These are phyloP conservation scores for Cichladusa arquata DNA, from an alignment of 2,113 vertebrate species.

Conservation along the genomic window DNA sequence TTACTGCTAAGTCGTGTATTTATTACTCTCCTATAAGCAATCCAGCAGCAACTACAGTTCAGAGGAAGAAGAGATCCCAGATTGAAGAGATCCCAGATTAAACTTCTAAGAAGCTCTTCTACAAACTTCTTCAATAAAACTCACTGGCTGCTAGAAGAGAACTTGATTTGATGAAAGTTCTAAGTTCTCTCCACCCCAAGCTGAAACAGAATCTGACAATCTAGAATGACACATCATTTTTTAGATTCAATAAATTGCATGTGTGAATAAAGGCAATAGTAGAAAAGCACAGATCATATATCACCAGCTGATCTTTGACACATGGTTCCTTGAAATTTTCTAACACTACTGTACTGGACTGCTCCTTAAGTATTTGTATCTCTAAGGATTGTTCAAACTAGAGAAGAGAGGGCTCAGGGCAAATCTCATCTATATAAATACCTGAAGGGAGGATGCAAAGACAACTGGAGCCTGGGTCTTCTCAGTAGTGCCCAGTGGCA, in stretches of 20 bases:
- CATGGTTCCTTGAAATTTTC: neutral
- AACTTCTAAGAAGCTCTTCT: neutral
- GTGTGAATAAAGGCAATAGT: neutral
- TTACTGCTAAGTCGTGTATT: neutral
- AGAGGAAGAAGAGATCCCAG: neutral
- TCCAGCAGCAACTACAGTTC: neutral
- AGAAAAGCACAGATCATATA: neutral
- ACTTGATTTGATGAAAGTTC: neutral
- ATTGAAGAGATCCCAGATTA: neutral
- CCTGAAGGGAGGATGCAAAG: neutral
- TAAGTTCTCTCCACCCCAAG: neutral
- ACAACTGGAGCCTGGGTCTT: neutral
- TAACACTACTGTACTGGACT: neutral
- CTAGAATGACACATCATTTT: neutral
- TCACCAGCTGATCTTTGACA: neutral
- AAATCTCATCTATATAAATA: neutral
- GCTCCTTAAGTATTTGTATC: neutral
- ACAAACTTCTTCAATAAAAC: neutral
- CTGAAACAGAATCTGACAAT: neutral
- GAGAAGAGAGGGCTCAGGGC: neutral
- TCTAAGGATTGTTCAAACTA: neutral
- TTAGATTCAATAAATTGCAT: neutral
- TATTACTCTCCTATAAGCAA: neutral
- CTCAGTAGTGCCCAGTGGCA: neutral
- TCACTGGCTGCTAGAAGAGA: neutral